phyloP scores from a whole-genome alignment of 2,113 vertebrate genomes.

The Triplophysa tibetana region DNA sequence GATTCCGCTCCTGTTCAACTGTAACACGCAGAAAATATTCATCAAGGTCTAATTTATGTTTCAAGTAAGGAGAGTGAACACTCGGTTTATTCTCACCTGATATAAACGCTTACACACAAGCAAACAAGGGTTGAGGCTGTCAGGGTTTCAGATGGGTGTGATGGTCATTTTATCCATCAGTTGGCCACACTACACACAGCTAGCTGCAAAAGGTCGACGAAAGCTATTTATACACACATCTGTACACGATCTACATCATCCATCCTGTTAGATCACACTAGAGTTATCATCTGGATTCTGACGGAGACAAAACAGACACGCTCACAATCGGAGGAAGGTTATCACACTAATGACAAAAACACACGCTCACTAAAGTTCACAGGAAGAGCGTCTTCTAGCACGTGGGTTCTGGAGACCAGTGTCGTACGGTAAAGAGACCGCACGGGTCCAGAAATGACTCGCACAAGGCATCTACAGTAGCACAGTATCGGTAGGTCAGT shows the following conservation, averaged over 20 bases:
- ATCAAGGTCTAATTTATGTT: neutral
- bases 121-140: constrained; percentile 30
- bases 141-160: constrained; percentile 28
- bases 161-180: constrained; percentile 6
- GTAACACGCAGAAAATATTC: neutral
- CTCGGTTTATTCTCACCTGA: no score
- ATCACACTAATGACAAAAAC: constrained; percentile 25
- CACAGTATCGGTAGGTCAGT: constrained; percentile 65
- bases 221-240: constrained; percentile 69
- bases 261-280: constrained; percentile 38
- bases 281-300: constrained; percentile 22
- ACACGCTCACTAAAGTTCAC: constrained; percentile 61
- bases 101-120: neutral
- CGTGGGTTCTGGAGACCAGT: constrained; percentile 42
- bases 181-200: constrained; percentile 44
- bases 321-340: constrained; percentile 17
- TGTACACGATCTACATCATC: constrained; percentile 66
- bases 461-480: constrained; percentile 70
- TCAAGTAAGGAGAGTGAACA: neutral
- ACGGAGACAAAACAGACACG: constrained; percentile 35
- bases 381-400: constrained; percentile 51
- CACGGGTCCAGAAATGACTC: constrained; percentile 56
- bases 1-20: neutral
- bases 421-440: constrained; percentile 65
- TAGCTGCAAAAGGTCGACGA: constrained; percentile 60